These are phyloP conservation scores for Phyllopteryx taeniolatus DNA, from an alignment of 2,113 vertebrate genomes.

Conservation along the genomic window DNA sequence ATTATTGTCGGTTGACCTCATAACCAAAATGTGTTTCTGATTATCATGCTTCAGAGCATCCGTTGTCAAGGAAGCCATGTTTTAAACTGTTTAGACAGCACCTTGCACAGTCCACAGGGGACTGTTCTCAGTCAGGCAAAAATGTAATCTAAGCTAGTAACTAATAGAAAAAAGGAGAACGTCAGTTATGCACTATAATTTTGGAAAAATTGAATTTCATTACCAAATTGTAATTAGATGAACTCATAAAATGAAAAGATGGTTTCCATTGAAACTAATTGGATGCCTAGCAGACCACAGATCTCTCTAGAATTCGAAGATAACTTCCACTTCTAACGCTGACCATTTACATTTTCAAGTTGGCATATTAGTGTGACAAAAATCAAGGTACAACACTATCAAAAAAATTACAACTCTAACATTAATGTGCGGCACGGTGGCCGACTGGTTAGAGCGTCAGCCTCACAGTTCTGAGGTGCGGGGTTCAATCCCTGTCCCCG, in stretches of 20 bases:
- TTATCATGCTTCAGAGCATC: constrained; percentile 57
- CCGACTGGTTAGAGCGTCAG: too few species aligned
- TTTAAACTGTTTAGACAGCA: constrained; percentile 62
- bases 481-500: too few species aligned
- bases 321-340: constrained; percentile 24
- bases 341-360: constrained; percentile 63
- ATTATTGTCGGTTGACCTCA: constrained; percentile 69
- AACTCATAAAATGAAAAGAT: constrained; percentile 27
- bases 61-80: constrained; percentile 55
- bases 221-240: constrained; percentile 37
- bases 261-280: constrained; percentile 38
- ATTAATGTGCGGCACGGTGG: too few species aligned
- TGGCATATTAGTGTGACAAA: constrained; percentile 54
- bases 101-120: constrained; percentile 48
- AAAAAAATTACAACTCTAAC: not conserved
- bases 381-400: constrained; percentile 20
- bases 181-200: constrained; percentile 15
- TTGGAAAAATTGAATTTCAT: constrained; percentile 29
- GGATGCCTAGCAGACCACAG: constrained; percentile 8
- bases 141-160: constrained; percentile 52
- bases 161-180: constrained; percentile 40
- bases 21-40: constrained; percentile 66
- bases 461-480: too few species aligned
- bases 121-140: constrained; percentile 46
- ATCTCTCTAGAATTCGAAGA: constrained; percentile 15